phyloP scores from a whole-genome alignment of 2,113 vertebrate species.

The Saccopteryx bilineata region DNA sequence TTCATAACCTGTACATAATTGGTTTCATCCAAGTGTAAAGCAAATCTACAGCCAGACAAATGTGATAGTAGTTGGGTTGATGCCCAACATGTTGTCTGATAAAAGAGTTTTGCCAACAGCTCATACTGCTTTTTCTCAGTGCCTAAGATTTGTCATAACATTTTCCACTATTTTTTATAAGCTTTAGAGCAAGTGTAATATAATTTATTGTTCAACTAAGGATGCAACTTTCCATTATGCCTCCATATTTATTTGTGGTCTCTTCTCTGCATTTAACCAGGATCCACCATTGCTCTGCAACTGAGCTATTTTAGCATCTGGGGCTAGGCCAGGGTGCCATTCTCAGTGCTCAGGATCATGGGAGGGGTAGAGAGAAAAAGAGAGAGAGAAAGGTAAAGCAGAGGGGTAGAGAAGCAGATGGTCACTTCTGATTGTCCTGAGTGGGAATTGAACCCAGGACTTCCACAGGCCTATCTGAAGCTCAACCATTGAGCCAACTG shows the following conservation, averaged over 20 bases:
- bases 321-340: no score
- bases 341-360: no score
- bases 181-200: constrained; percentile 46
- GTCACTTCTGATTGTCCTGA: not conserved
- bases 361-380: no score
- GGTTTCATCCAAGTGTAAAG: constrained; percentile 64
- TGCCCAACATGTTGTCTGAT: constrained; percentile 54
- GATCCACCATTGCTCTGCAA: no score
- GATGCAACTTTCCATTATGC: constrained; percentile 38
- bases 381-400: no score
- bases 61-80: constrained; percentile 61
- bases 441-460: not conserved
- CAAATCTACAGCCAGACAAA: constrained; percentile 60
- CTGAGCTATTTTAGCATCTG: no score
- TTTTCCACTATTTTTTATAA: constrained; percentile 57
- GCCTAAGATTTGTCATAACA: constrained; percentile 72
- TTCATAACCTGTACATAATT: constrained; percentile 53
- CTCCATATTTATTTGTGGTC: constrained; percentile 57
- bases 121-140: constrained; percentile 61
- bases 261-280: constrained; percentile 18
- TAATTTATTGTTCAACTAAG: not conserved
- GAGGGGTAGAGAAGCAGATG: no score
- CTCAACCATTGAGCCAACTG: not conserved
- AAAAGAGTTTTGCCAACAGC: constrained; percentile 70
- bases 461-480: no score